Base-by-base conservation (phyloP, 1,140 invertebrate genomes). In the Mycetomoellerius zeteki region DNA sequence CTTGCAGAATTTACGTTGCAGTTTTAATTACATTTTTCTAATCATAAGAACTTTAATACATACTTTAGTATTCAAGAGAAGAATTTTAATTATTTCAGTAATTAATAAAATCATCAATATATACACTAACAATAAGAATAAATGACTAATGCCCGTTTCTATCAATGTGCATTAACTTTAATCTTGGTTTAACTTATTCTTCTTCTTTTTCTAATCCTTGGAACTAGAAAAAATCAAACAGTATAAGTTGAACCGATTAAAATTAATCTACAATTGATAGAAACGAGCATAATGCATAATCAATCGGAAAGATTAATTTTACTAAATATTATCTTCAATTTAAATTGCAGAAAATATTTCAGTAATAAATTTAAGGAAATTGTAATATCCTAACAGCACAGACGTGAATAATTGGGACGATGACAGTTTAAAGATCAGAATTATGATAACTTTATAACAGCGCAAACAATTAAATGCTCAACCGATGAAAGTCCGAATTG, bases 401-500 rank as follows among this genome's bases (percentile, higher is more conserved):
- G 5, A 81, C 4, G 10, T 33, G 21, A 58, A 56, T 81, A 69
- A 69, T 43, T 6, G 19, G 5, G 47, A 47, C 27, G 27, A 54
- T 69, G 50, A 37, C 50, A 58, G 16, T 54, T 69, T 81, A 58
- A 81, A 30, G 21, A 50, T 19, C 16, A 43, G 21, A 56, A 81
- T 56, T 81, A 71, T 56, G 33, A 2, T 19, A 56, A 67, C 33
- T 71, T 71, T 30, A 43, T 43, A 81, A 47, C 16, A 16, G 16
- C 50, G 16, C 1, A 24, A 81, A 50, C 14, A 54, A 71, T 81
- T 56, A 81, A 71, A 8, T 19, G 50, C 16, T 71, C 19, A 30
- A 43, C 64, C 37, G 64, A 54, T 21, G 50, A 71, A 58, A 81
- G 21, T 71, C 47, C 43, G 58, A 71, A 71, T 71, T 80, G 60